Percentiles rank a stretch among this genome's conserved stretches.
These are phyloP conservation scores for Drosophila atripex DNA, from an alignment of 2,888 invertebrate genomes.

Conservation along the genomic window DNA sequence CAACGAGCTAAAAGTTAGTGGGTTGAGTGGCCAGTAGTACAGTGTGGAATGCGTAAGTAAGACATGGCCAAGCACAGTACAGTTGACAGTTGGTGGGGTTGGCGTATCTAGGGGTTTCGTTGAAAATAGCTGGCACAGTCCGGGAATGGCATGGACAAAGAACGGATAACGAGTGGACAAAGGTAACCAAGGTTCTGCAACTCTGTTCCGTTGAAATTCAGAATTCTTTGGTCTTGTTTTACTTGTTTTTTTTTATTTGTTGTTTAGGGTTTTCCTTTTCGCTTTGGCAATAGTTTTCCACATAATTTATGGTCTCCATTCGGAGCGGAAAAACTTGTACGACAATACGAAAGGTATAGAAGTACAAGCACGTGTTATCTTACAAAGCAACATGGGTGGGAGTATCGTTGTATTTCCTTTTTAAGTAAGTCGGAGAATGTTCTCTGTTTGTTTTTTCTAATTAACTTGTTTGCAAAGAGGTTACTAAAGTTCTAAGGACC, in stretches of 20 bases:
- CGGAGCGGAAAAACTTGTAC: slow-evolving; percentile 25
- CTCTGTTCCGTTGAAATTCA: slow-evolving; percentile 26
- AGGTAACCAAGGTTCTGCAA: slow-evolving; percentile 65
- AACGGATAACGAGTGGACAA: slow-evolving; percentile 51
- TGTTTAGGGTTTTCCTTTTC: slow-evolving; percentile 25
- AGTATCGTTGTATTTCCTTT: neutral
- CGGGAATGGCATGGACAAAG: slow-evolving; percentile 35
- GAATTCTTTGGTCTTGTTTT: slow-evolving; percentile 26
- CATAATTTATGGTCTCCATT: slow-evolving; percentile 43
- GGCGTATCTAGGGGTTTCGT: neutral
- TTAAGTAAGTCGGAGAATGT: neutral
- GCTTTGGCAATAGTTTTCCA: slow-evolving; percentile 44
- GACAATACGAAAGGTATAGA: slow-evolving; percentile 21
- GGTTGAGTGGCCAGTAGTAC: slow-evolving; percentile 11
- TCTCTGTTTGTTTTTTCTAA: no score
- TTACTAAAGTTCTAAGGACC: neutral
- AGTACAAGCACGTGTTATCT: slow-evolving; percentile 26
- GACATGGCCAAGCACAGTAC: slow-evolving; percentile 43
- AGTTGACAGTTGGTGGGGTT: slow-evolving; percentile 31
- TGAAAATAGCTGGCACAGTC: slow-evolving; percentile 27
- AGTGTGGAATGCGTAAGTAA: slow-evolving; percentile 40
- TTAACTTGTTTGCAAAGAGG: neutral
- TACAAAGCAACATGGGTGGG: neutral
- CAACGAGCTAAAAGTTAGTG: slow-evolving; percentile 26
- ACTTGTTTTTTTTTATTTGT: slow-evolving; percentile 1